A percentile compares a stretch with the other conserved stretches of the same genome.
These are phyloP conservation scores for Meteorus colon DNA, from an alignment of 2,888 invertebrate genomes.

Conservation along the genomic window DNA sequence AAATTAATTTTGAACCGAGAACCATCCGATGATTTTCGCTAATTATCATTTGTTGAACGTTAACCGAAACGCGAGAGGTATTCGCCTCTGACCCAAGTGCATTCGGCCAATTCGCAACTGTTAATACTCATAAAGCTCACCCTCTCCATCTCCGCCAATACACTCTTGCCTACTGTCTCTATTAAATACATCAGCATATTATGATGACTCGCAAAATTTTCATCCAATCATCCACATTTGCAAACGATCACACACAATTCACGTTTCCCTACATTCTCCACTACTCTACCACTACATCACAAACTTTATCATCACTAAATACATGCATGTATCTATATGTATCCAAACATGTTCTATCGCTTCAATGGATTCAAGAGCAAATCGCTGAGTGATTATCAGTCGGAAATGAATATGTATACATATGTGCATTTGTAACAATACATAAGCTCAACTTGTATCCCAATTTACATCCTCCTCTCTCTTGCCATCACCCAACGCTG, in stretches of 20 bases:
- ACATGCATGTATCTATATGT: neutral
- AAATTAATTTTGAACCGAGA: conserved; percentile 59
- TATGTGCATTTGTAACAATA: neutral
- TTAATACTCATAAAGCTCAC: conserved; percentile 34
- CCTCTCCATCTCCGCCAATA: conserved; percentile 1
- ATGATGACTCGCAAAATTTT: conserved; percentile 39
- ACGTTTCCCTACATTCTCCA: conserved; percentile 9
- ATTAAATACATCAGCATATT: conserved; percentile 31
- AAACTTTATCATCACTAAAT: neutral
- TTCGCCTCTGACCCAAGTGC: conserved; percentile 19
- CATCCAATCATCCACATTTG: conserved; percentile 35
- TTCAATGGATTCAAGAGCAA: too few species aligned
- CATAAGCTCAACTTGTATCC: neutral
- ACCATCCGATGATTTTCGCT: conserved; percentile 55
- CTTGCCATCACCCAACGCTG: neutral
- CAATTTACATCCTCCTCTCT: neutral
- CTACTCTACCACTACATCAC: neutral
- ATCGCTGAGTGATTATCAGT: neutral
- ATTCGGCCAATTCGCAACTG: conserved; percentile 30
- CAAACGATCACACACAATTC: conserved; percentile 19
- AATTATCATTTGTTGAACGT: conserved; percentile 58
- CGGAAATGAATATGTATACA: neutral
- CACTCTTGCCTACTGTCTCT: neutral
- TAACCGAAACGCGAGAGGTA: conserved; percentile 53
- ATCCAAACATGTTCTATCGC: too few species aligned